Percentiles rank a stretch among this genome's conserved stretches.
phyloP scores from a whole-genome alignment of 2,888 invertebrate species.

The Bugulina stolonifera region DNA sequence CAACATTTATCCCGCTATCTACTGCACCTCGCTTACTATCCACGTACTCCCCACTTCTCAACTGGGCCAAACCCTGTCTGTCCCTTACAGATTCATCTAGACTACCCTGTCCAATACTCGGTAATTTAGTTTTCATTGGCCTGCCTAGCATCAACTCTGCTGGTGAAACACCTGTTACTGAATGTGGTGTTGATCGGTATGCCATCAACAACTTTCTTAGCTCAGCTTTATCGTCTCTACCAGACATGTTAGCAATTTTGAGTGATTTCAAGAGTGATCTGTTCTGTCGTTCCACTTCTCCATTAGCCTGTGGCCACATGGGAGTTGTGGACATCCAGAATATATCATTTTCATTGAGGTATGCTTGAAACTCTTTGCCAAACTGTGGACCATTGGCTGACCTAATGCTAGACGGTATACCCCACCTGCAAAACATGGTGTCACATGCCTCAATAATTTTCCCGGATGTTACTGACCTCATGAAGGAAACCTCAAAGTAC shows the following conservation, averaged over 20 bases:
- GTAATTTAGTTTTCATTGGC: neutral
- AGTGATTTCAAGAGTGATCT: neutral
- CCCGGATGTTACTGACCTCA: neutral
- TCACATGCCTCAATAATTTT: constrained; percentile 1
- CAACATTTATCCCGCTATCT: neutral
- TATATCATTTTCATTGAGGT: too few species aligned
- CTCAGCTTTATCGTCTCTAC: neutral
- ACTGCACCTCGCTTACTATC: neutral
- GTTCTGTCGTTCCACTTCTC: neutral
- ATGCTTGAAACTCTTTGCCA: too few species aligned
- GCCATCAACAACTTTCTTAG: too few species aligned
- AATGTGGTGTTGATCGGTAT: neutral
- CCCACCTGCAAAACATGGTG: neutral
- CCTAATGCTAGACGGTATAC: neutral
- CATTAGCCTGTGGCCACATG: too few species aligned
- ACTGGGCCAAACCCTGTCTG: too few species aligned
- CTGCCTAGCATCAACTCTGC: neutral
- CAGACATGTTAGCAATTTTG: neutral
- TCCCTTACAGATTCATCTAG: too few species aligned
- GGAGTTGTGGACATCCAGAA: too few species aligned
- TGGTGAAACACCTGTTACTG: too few species aligned
- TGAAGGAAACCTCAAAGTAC: neutral
- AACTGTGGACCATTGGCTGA: too few species aligned
- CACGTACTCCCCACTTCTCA: too few species aligned
- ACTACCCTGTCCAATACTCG: too few species aligned